A percentile compares a stretch with the other conserved stretches of the same genome.
Evolutionary conservation across 2,113 vertebrate genomes (phyloP).

Genomic region (Prunella himalayana): DNA sequence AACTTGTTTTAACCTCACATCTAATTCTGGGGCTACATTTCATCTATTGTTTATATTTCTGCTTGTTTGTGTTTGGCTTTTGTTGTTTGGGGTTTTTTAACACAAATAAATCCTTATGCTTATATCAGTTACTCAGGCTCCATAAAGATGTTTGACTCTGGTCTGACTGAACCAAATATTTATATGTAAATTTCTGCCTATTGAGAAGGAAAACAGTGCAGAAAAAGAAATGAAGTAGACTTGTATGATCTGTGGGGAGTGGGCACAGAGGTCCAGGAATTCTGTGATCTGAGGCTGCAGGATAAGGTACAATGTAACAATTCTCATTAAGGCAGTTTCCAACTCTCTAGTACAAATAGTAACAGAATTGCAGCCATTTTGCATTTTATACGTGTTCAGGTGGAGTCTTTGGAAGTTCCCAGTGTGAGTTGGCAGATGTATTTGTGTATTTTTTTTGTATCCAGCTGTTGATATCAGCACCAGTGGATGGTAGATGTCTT

Average conservation of each 20-base stretch:
- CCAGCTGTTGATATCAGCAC: not conserved
- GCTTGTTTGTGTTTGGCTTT: not conserved
- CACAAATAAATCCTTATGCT: not conserved
- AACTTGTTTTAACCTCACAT: not conserved
- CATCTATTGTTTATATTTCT: not conserved
- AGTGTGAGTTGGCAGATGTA: not conserved
- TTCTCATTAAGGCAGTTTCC: not conserved
- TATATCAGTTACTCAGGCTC: not conserved
- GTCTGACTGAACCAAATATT: not conserved
- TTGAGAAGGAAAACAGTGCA: not conserved
- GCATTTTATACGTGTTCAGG: not conserved
- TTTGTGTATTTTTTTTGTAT: not conserved
- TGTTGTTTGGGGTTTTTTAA: not conserved
- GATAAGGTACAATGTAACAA: not conserved
- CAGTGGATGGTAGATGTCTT: not conserved
- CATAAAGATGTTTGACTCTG: not conserved
- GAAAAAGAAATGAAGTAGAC: not conserved
- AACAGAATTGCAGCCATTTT: not conserved
- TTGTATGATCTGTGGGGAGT: not conserved
- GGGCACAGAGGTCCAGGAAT: not conserved
- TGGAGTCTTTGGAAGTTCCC: not conserved
- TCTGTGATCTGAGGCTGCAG: not conserved
- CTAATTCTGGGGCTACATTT: not conserved
- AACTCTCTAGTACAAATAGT: not conserved
- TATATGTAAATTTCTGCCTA: not conserved